Conservation (phyloP, 2,113 vertebrate species). For the Rhizomys pruinosus region DNA sequence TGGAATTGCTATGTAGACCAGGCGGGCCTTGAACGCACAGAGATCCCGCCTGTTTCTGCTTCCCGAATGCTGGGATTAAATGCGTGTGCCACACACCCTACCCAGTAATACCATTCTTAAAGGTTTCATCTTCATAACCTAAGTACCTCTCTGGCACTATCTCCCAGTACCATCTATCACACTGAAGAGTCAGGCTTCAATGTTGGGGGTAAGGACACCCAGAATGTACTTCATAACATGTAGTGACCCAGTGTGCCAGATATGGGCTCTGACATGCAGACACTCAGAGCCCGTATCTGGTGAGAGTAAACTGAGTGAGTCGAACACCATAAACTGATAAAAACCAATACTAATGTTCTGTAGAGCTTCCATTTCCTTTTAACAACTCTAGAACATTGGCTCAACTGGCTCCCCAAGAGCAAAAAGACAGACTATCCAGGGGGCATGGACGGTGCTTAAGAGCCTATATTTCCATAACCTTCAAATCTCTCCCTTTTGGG, state of each 20-base stretch:
- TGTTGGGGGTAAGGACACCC: neutral
- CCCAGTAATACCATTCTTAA: neutral
- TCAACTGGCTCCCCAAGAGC: neutral
- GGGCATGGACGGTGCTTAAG: neutral
- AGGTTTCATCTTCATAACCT: neutral
- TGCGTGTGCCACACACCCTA: too few species aligned
- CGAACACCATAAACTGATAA: too few species aligned
- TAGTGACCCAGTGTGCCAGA: neutral
- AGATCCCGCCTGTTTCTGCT: too few species aligned
- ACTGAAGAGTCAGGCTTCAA: neutral
- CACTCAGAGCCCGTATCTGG: too few species aligned
- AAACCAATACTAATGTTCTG: conserved; percentile 1
- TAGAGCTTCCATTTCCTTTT: neutral
- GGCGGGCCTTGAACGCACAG: too few species aligned
- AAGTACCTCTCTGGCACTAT: neutral
- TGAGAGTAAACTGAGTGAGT: neutral
- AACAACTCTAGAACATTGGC: neutral
- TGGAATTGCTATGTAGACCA: too few species aligned
- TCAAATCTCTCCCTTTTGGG: neutral
- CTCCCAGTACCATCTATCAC: neutral
- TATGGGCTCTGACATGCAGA: neutral
- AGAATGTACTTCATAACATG: neutral
- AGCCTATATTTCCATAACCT: neutral
- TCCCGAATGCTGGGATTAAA: too few species aligned
- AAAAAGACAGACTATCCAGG: neutral